phyloP scores from a whole-genome alignment of 2,797 vertebrate species.

The Holocentrus rufus region DNA sequence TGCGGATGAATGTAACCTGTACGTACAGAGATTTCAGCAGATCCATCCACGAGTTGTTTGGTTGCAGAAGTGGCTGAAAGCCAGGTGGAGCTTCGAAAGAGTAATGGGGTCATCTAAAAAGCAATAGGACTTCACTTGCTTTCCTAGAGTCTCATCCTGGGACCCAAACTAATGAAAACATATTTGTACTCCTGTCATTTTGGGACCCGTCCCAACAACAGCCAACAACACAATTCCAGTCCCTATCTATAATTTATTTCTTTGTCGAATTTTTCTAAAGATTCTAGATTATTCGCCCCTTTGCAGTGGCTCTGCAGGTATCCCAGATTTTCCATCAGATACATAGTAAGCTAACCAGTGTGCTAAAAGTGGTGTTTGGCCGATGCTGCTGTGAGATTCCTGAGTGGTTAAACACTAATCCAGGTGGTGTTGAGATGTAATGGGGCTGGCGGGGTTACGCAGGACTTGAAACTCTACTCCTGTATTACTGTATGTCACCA shows the following conservation, averaged over 20 bases:
- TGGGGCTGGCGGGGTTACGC: constrained; percentile 66
- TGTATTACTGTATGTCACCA: constrained; percentile 66
- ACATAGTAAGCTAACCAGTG: constrained; percentile 38
- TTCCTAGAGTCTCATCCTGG: neutral
- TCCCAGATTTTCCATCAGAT: constrained; percentile 22
- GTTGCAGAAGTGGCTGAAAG: neutral
- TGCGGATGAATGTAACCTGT: no score
- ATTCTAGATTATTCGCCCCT: neutral
- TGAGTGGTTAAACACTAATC: constrained; percentile 76
- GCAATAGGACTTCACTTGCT: neutral
- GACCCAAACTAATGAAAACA: constrained; percentile 20
- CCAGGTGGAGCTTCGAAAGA: neutral
- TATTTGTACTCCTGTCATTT: constrained; percentile 5
- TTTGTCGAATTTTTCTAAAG: constrained; percentile 8
- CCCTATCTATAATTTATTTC: constrained; percentile 11
- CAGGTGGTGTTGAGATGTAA: constrained; percentile 77
- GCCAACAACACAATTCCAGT: neutral
- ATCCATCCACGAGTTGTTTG: neutral
- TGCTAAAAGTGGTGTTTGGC: constrained; percentile 69
- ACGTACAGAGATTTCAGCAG: neutral
- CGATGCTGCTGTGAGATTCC: constrained; percentile 68
- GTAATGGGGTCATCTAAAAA: neutral
- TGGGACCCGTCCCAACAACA: constrained; percentile 1
- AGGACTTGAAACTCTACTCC: constrained; percentile 68
- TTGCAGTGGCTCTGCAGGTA: constrained; percentile 11